Evolutionary conservation across 2,888 invertebrate species (phyloP).

Genomic region (Chaetoderma sp.): DNA sequence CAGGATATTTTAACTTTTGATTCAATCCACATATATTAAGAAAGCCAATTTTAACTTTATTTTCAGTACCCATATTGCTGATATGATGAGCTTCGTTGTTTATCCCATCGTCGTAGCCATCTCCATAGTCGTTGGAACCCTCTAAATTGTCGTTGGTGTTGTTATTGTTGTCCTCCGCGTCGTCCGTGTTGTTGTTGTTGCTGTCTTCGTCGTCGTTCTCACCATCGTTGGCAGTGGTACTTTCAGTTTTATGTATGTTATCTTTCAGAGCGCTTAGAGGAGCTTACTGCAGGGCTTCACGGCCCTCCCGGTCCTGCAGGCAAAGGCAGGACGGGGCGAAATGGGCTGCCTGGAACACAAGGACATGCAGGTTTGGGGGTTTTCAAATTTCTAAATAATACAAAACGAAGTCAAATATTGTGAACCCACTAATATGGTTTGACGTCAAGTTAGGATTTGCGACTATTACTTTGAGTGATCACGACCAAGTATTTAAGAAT

Average conservation of each 20-base stretch:
- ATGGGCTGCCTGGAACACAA: conserved; percentile 73
- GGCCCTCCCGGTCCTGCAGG: conserved; percentile 80
- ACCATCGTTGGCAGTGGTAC: not conserved
- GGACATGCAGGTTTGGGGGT: conserved; percentile 57
- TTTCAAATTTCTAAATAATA: not conserved
- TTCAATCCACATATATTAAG: too few relatives aligned
- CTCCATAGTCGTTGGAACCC: not conserved
- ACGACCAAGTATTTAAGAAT: too few relatives aligned
- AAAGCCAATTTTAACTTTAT: too few relatives aligned
- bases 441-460: too few relatives aligned
- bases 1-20: too few relatives aligned
- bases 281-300: conserved; percentile 75
- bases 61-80: too few relatives aligned
- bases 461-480: too few relatives aligned
- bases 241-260: not conserved
- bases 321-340: conserved; percentile 75
- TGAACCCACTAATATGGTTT: too few relatives aligned
- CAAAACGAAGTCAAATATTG: not conserved
- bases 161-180: not conserved
- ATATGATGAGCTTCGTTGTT: too few relatives aligned
- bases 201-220: not conserved
- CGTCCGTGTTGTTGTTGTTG: not conserved
- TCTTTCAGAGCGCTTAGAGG: conserved; percentile 79
- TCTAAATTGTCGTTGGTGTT: too few relatives aligned
- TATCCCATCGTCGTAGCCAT: not conserved